These are phyloP conservation scores for Fistularia tabacaria DNA, from an alignment of 2,797 vertebrate genomes.

Conservation along the genomic window DNA sequence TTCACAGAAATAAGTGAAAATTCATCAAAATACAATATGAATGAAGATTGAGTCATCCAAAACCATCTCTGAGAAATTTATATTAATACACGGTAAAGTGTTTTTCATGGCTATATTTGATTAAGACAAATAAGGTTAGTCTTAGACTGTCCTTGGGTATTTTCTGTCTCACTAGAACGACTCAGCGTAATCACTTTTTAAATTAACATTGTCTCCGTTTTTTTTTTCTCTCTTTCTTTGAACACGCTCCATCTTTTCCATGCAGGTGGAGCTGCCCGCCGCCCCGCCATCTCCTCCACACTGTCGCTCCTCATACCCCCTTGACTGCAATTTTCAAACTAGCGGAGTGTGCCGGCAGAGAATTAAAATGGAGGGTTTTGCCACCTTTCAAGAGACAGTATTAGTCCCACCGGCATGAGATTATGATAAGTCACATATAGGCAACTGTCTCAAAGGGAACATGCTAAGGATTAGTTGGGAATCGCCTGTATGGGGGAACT, in stretches of 20 bases:
- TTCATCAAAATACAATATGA: too few relatives aligned
- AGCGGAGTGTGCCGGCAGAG: conserved; percentile 19
- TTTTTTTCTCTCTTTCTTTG: not conserved
- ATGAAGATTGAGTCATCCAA: too few relatives aligned
- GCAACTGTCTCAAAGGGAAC: conserved; percentile 17
- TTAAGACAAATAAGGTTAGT: not conserved
- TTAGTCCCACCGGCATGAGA: conserved; percentile 12
- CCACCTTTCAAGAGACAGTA: conserved; percentile 22
- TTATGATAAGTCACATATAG: conserved; percentile 27
- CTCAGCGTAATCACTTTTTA: conserved; percentile 34
- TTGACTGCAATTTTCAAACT: conserved; percentile 37
- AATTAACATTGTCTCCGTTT: conserved; percentile 21
- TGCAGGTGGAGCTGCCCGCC: conserved; percentile 12
- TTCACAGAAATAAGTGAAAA: too few relatives aligned
- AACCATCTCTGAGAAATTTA: too few relatives aligned
- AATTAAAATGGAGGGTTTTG: conserved; percentile 1
- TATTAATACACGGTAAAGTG: too few relatives aligned
- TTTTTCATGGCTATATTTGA: too few relatives aligned
- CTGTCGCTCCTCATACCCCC: not conserved
- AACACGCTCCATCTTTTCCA: conserved; percentile 32
- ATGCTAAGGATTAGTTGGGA: conserved; percentile 23
- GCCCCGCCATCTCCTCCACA: not conserved
- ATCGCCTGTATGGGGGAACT: conserved; percentile 4
- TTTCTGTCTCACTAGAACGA: conserved; percentile 13
- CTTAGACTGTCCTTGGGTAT: conserved; percentile 25